Base-by-base conservation (phyloP, 2,113 vertebrate genomes). In the Calidris pugnax region DNA sequence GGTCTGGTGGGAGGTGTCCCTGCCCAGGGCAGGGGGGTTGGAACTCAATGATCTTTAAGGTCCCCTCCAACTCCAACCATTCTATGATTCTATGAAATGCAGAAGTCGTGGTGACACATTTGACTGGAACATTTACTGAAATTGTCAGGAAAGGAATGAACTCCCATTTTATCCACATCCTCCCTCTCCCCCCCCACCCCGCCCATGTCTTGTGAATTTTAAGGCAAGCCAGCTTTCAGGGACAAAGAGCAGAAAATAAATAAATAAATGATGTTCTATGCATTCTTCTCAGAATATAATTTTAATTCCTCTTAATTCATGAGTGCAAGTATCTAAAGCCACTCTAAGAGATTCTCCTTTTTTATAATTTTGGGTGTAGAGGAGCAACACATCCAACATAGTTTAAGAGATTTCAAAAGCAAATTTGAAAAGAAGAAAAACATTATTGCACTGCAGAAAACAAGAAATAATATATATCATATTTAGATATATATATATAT, bases 181-280 rank as follows among this genome's bases (percentile, higher is more conserved):
- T 7, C 4, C 6, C 6, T 43, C 3, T 20, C 8, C 39, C 39
- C 39, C 10, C 4, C 5, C 7, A 3, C 5, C 14, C 7, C 15
- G 2, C 7, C 72, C 9, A 23, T 37, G 27, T 50, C 35, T 72
- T 41, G 33, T 56, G 45, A 93, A 71, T 77, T 60, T 37, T 50
- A 79, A 82, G 16, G 56, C 39, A 79, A 71, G 21, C 45, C 59
- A 79, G 84, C 39, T 68, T 94, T 85, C 63, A 73, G 62, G 83
- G 87, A 80, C 62, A 89, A 85, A 73, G 27, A 69, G 32, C 43
- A 73, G 28, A 60, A 93, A 95, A 91, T 8, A 64, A 85, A 88
- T 55, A 45, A 6, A n/a, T 77, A 78, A 91, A 13, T 78, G 62
- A 76, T 50, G 41, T 82, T 64, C 33, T 91, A 32, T 47, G 76